A percentile compares a stretch with the other conserved stretches of the same genome.
Evolutionary conservation across 2,113 vertebrate genomes (phyloP).

Genomic region (Campylorhamphus procurvoides): DNA sequence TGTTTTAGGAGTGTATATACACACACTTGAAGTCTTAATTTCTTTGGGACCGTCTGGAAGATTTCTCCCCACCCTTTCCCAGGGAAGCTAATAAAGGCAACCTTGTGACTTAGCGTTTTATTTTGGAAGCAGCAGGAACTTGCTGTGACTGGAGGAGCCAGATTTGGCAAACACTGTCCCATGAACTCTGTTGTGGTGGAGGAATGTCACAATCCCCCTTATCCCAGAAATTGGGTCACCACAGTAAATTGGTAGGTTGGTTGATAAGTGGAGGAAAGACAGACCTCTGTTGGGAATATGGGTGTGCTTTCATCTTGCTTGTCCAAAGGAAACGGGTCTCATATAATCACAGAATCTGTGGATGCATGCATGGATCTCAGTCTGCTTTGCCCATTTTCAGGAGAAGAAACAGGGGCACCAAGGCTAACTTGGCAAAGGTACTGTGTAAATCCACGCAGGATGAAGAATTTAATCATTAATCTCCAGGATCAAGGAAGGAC

Average conservation of each 20-base stretch:
- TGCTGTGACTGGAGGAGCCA: background rate
- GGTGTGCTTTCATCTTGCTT: background rate
- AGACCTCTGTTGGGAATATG: background rate
- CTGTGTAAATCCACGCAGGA: background rate
- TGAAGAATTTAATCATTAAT: slow-evolving; percentile 1
- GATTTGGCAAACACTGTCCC: background rate
- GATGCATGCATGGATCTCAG: background rate
- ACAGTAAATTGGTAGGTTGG: background rate
- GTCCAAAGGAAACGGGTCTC: background rate
- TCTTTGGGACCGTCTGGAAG: slow-evolving; percentile 19
- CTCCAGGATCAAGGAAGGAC: background rate
- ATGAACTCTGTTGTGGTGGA: background rate
- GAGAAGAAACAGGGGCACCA: background rate
- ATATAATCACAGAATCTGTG: background rate
- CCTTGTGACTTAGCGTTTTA: slow-evolving; percentile 44
- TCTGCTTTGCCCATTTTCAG: background rate
- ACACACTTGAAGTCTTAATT: background rate
- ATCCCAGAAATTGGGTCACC: background rate
- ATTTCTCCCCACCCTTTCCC: background rate
- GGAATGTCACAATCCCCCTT: background rate
- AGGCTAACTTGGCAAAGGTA: background rate
- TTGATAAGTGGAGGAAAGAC: background rate
- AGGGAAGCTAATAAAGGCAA: slow-evolving; percentile 23
- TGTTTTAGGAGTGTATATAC: background rate
- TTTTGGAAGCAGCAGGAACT: slow-evolving; percentile 32